These are phyloP conservation scores for Globia sparganii DNA, from an alignment of 2,888 invertebrate genomes.

Conservation along the genomic window DNA sequence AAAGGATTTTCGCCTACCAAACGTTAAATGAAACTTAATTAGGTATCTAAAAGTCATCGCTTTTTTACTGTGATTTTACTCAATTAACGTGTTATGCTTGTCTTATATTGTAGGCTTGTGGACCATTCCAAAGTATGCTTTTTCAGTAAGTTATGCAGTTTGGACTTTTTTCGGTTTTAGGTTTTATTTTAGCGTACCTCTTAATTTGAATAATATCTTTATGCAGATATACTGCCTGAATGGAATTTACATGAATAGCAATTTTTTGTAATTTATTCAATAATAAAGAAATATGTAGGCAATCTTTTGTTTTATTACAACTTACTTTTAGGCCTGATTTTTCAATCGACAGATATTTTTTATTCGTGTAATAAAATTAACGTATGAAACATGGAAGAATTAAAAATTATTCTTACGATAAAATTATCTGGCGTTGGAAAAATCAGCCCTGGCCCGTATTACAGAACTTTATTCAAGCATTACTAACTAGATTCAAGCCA, in stretches of 20 bases:
- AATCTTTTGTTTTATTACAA: conserved; percentile 71
- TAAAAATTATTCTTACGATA: too few species aligned
- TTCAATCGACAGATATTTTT: too few species aligned
- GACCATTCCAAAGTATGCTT: conserved; percentile 81
- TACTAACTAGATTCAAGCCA: too few species aligned
- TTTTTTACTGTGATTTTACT: conserved; percentile 68
- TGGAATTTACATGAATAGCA: conserved; percentile 78
- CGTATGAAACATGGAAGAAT: too few species aligned
- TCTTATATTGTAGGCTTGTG: conserved; percentile 73
- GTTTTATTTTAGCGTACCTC: conserved; percentile 76
- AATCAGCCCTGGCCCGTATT: too few species aligned
- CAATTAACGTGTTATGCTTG: conserved; percentile 65
- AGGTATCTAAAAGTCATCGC: conserved; percentile 66
- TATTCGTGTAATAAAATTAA: too few species aligned
- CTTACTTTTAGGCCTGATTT: too few species aligned
- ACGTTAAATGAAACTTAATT: conserved; percentile 59
- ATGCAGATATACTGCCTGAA: conserved; percentile 80
- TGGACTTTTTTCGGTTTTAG: conserved; percentile 73
- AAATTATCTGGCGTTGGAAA: too few species aligned
- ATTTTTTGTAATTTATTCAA: conserved; percentile 87
- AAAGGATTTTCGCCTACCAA: conserved; percentile 66
- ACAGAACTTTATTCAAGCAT: too few species aligned
- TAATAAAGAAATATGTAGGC: conserved; percentile 85
- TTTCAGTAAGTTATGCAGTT: conserved; percentile 72
- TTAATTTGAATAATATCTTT: conserved; percentile 73